Conservation (phyloP, 2,888 invertebrate genomes). For the Ecdyonurus torrentis region DNA sequence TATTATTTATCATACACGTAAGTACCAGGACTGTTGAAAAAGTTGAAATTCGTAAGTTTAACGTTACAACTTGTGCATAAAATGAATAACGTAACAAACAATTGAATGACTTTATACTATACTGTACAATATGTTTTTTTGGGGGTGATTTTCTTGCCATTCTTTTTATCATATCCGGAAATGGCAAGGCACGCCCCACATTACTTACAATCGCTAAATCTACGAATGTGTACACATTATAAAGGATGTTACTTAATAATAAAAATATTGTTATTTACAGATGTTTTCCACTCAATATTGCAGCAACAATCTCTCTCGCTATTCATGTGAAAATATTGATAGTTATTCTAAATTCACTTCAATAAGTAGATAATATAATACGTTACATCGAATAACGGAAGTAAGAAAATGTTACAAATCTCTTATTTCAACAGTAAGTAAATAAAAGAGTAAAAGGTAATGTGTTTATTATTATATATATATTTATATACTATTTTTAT, state of each 20-base stretch:
- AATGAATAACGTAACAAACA: not conserved
- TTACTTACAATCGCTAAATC: not conserved
- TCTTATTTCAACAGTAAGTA: not conserved
- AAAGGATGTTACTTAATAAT: not conserved
- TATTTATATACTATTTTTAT: too few species aligned
- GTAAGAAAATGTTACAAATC: not conserved
- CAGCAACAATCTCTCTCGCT: not conserved
- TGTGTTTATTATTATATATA: too few species aligned
- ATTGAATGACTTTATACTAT: not conserved
- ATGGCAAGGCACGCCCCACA: not conserved
- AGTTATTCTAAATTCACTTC: too few species aligned
- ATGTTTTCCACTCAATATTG: not conserved
- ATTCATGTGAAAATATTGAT: too few species aligned
- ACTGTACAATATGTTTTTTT: not conserved
- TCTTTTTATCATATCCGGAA: not conserved
- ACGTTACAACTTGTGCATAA: not conserved
- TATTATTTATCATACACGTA: too few species aligned
- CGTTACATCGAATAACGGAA: not conserved
- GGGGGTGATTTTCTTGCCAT: not conserved
- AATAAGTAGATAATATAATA: too few species aligned
- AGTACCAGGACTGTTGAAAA: not conserved
- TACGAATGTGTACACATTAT: not conserved
- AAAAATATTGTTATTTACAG: not conserved
- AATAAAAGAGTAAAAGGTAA: not conserved
- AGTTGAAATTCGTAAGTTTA: not conserved